Evolutionary conservation across 2,888 invertebrate species (phyloP).

Genomic region (Oscheius onirici): DNA sequence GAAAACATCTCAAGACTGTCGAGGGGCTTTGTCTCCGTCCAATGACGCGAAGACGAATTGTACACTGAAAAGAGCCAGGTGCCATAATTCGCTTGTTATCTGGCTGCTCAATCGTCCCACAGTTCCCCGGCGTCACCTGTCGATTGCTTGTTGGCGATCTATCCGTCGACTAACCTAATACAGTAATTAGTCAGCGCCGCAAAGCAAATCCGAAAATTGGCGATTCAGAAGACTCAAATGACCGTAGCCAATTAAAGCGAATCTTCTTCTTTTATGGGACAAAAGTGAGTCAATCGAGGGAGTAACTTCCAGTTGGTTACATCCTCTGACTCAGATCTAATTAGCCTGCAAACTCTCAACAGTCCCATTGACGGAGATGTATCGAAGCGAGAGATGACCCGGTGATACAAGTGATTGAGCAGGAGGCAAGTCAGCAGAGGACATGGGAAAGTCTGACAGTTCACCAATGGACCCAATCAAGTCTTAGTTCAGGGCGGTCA

Average conservation of each 20-base stretch:
- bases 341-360: not conserved
- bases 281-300: no score
- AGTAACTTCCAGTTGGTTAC: no score
- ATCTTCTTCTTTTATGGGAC: not conserved
- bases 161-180: slow-evolving; percentile 6
- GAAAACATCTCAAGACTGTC: no score
- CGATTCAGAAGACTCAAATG: slow-evolving; percentile 30
- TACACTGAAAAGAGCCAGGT: not conserved
- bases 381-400: not conserved
- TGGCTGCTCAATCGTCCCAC: not conserved
- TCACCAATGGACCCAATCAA: no score
- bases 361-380: not conserved
- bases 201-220: slow-evolving; percentile 32
- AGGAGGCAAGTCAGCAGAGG: not conserved
- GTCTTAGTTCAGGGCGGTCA: no score
- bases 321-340: not conserved
- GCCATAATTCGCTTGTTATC: not conserved
- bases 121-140: slow-evolving; percentile 13
- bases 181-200: slow-evolving; percentile 26
- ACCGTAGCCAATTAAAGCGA: slow-evolving; percentile 26
- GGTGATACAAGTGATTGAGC: not conserved
- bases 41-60: not conserved
- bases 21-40: not conserved
- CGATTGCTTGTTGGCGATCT: slow-evolving; percentile 12
- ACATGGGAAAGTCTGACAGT: no score